Percentiles rank a stretch among this genome's conserved stretches.
Conservation (phyloP, 2,113 vertebrate species). For the Hyaena hyaena region DNA sequence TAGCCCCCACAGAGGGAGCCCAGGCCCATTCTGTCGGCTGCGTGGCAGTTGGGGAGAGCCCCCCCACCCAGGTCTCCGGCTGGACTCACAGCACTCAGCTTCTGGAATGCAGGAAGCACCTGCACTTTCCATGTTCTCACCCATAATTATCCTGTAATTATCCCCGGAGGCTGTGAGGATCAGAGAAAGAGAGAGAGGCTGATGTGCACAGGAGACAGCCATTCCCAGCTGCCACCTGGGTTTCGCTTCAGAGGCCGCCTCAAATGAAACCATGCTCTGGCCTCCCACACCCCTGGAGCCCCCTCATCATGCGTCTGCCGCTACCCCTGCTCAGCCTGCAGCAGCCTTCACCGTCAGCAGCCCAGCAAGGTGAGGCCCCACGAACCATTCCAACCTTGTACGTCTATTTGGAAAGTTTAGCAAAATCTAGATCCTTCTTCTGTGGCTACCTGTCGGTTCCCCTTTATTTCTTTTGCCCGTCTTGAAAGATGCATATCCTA, state of each 20-base stretch:
- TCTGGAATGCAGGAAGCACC: neutral
- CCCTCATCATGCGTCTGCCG: neutral
- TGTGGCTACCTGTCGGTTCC: neutral
- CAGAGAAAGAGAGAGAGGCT: neutral
- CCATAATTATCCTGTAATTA: neutral
- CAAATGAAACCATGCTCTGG: neutral
- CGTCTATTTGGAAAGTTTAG: neutral
- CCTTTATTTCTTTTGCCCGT: neutral
- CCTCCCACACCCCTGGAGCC: neutral
- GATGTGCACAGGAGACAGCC: rapidly evolving
- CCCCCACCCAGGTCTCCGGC: neutral
- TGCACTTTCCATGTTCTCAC: neutral
- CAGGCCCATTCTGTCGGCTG: neutral
- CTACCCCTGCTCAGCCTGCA: rapidly evolving
- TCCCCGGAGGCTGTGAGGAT: neutral
- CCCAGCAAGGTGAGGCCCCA: neutral
- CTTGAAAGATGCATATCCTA: neutral
- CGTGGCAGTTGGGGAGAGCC: neutral
- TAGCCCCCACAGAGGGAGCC: neutral
- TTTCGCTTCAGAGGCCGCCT: neutral
- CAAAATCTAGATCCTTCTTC: neutral
- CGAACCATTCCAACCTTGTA: neutral
- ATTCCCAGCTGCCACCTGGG: neutral
- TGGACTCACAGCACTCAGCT: neutral
- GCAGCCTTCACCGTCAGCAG: neutral